These are phyloP conservation scores for Phalacrocorax carbo DNA, from an alignment of 2,113 vertebrate species.

Conservation along the genomic window DNA sequence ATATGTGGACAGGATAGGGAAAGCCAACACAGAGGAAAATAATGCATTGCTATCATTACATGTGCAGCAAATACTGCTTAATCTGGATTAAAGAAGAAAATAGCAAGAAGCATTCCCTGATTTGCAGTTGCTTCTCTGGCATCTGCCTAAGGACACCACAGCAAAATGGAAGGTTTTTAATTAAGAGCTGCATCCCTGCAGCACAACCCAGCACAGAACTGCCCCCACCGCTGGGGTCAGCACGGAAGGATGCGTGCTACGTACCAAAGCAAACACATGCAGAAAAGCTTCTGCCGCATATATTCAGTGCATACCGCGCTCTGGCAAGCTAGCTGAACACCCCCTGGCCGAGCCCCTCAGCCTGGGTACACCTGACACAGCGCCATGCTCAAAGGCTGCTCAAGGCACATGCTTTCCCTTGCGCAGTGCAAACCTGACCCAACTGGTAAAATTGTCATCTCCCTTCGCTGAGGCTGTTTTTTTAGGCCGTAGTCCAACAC, in stretches of 20 bases:
- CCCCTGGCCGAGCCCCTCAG: neutral
- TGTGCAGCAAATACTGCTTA: neutral
- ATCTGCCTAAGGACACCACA: neutral
- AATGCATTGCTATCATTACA: neutral
- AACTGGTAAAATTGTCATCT: neutral
- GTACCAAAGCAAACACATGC: neutral
- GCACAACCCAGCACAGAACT: neutral
- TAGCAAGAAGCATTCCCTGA: neutral
- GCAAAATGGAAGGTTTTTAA: neutral
- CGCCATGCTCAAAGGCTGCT: neutral
- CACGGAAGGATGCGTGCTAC: accelerated
- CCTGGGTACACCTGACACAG: neutral
- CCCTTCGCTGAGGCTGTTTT: neutral
- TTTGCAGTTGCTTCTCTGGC: neutral
- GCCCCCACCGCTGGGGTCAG: neutral
- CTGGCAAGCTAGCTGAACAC: neutral
- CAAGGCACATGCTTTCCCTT: accelerated
- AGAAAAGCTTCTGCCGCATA: neutral
- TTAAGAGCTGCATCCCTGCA: neutral
- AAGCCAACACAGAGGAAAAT: neutral
- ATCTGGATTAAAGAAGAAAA: neutral
- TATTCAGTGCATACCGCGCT: neutral
- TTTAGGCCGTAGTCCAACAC: neutral
- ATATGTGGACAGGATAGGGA: neutral
- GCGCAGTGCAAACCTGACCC: neutral